These are phyloP conservation scores for Microtus oregoni DNA, from an alignment of 2,113 vertebrate species.

Conservation along the genomic window DNA sequence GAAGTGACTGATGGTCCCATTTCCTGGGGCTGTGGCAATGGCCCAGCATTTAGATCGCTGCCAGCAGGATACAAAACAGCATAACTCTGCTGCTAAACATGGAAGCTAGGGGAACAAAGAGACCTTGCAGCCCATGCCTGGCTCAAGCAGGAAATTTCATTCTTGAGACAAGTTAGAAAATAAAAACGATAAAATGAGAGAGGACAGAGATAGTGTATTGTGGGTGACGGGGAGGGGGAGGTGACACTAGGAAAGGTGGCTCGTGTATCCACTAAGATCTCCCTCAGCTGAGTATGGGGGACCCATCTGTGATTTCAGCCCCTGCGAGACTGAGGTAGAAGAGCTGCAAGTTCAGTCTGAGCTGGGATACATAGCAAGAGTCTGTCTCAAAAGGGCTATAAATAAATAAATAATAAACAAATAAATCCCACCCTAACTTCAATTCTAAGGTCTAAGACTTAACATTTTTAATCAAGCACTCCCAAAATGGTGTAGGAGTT, in stretches of 20 bases:
- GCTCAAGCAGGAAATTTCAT: not conserved
- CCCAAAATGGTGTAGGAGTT: no score
- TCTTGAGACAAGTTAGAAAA: not conserved
- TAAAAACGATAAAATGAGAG: not conserved
- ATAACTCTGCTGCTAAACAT: not conserved
- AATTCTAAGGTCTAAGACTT: not conserved
- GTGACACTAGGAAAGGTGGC: not conserved
- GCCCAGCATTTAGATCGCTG: constrained; percentile 22
- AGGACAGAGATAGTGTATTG: not conserved
- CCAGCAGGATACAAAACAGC: constrained; percentile 1
- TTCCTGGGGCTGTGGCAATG: constrained; percentile 32
- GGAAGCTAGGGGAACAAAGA: constrained; percentile 18
- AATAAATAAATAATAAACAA: not conserved
- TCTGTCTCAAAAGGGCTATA: not conserved
- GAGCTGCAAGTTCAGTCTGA: not conserved
- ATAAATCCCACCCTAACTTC: not conserved
- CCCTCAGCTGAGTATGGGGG: not conserved
- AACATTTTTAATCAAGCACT: not conserved
- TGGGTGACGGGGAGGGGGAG: not conserved
- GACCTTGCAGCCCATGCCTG: not conserved
- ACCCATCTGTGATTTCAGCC: not conserved
- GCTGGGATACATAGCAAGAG: not conserved
- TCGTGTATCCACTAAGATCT: not conserved
- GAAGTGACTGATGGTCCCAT: constrained; percentile 13
- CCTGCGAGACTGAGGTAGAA: not conserved